These are phyloP conservation scores for Halesus radiatus DNA, from an alignment of 1,140 invertebrate genomes.

Conservation along the genomic window DNA sequence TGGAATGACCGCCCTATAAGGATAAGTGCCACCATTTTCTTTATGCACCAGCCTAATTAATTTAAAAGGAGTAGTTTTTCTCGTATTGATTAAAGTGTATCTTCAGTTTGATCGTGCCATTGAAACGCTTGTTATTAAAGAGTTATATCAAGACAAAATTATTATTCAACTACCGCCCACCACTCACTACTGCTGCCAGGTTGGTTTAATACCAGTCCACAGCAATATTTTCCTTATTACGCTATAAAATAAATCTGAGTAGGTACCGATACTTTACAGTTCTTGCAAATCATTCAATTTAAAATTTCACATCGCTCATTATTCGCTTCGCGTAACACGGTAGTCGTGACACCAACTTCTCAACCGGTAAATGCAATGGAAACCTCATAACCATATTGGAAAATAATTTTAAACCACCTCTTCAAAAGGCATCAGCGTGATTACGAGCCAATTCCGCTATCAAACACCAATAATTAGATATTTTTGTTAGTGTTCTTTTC, in stretches of 20 bases:
- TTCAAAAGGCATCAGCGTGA: background rate
- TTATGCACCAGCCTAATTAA: too few relatives aligned
- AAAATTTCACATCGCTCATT: conserved; percentile 37
- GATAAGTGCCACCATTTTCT: too few relatives aligned
- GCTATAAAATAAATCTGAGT: conserved; percentile 12
- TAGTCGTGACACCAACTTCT: conserved; percentile 23
- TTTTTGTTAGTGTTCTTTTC: background rate
- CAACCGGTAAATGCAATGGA: conserved; percentile 17
- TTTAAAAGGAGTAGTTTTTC: too few relatives aligned
- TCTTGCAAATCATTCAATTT: conserved; percentile 38
- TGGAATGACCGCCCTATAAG: too few relatives aligned
- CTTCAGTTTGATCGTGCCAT: too few relatives aligned
- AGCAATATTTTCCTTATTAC: conserved; percentile 13
- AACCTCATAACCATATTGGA: background rate
- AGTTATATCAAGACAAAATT: too few relatives aligned
- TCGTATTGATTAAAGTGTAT: too few relatives aligned
- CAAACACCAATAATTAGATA: background rate
- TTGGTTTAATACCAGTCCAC: too few relatives aligned
- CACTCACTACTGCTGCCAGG: too few relatives aligned
- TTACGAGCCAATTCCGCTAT: background rate
- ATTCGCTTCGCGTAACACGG: conserved; percentile 38
- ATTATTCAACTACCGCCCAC: too few relatives aligned
- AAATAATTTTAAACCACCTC: background rate
- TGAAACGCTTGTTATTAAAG: too few relatives aligned
- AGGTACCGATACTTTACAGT: conserved; percentile 13